Conservation (phyloP, 2,888 invertebrate species). For the Brachylomia viminalis region DNA sequence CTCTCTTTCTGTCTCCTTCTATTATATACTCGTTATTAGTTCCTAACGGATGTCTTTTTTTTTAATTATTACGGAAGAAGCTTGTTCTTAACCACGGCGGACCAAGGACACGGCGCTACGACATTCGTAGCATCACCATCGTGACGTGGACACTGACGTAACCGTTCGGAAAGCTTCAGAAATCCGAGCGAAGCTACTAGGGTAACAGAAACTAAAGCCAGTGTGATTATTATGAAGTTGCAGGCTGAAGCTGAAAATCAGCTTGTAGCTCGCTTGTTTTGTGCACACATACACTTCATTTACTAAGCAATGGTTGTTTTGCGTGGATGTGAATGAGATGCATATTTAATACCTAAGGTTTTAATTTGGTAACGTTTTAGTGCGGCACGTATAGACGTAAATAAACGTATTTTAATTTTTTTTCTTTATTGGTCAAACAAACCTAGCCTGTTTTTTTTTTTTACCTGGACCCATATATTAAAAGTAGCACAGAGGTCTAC, state of each 20-base stretch:
- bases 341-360: background rate
- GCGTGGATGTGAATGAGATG: background rate
- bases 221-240: background rate
- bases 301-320: background rate
- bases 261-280: background rate
- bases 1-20: too few relatives aligned
- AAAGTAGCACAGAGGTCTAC: background rate
- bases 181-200: conserved; percentile 26
- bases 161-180: background rate
- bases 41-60: background rate
- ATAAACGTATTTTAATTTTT: background rate
- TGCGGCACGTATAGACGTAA: background rate
- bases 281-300: background rate
- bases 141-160: conserved; percentile 23
- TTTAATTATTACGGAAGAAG: background rate
- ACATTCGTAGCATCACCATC: background rate
- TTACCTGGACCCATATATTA: background rate
- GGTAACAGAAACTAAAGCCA: conserved; percentile 3
- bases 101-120: background rate
- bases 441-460: too few relatives aligned
- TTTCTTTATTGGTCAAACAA: background rate
- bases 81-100: background rate
- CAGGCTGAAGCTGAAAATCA: background rate
- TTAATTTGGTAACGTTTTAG: background rate
- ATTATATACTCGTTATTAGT: too few relatives aligned